Percentiles rank a stretch among this genome's conserved stretches.
Evolutionary conservation across 2,888 invertebrate species (phyloP).

Genomic region (Prosopocoilus inquinatus): DNA sequence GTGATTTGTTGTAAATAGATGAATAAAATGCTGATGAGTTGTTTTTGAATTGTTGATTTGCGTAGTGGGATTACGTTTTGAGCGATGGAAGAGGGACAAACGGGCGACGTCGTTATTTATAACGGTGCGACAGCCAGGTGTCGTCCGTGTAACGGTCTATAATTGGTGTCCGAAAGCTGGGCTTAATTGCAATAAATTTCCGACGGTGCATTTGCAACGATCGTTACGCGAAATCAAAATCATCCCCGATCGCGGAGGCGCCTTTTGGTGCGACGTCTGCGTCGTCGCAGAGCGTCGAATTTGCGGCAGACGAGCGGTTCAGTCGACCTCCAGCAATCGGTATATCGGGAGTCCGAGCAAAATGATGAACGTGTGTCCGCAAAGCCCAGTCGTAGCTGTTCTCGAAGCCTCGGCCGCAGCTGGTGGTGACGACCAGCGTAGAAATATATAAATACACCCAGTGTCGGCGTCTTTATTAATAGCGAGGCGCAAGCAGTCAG

Average conservation of each 20-base stretch:
- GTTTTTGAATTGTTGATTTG: background rate
- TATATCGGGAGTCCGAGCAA: constrained; percentile 16
- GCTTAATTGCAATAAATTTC: constrained; percentile 26
- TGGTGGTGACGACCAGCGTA: constrained; percentile 25
- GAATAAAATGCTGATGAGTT: background rate
- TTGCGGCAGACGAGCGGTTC: constrained; percentile 22
- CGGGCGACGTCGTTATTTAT: constrained; percentile 9
- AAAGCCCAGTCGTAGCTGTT: constrained; percentile 22
- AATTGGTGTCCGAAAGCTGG: constrained; percentile 25
- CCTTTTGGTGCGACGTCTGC: constrained; percentile 15
- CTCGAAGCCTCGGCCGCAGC: constrained; percentile 7
- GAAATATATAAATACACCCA: constrained; percentile 29
- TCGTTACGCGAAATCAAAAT: constrained; percentile 16
- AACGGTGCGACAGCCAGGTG: constrained; percentile 24
- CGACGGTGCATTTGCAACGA: constrained; percentile 27
- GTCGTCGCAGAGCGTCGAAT: constrained; percentile 29
- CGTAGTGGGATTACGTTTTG: constrained; percentile 2
- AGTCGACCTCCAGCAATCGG: constrained; percentile 30
- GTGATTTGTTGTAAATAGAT: background rate
- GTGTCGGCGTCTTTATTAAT: constrained; percentile 32
- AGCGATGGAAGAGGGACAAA: constrained; percentile 2
- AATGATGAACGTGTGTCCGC: constrained; percentile 26
- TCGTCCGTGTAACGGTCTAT: constrained; percentile 20
- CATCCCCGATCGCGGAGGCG: constrained; percentile 10
- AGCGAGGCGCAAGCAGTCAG: constrained; percentile 16